Conservation (phyloP, 1,140 invertebrate genomes). For the Myzus persicae region DNA sequence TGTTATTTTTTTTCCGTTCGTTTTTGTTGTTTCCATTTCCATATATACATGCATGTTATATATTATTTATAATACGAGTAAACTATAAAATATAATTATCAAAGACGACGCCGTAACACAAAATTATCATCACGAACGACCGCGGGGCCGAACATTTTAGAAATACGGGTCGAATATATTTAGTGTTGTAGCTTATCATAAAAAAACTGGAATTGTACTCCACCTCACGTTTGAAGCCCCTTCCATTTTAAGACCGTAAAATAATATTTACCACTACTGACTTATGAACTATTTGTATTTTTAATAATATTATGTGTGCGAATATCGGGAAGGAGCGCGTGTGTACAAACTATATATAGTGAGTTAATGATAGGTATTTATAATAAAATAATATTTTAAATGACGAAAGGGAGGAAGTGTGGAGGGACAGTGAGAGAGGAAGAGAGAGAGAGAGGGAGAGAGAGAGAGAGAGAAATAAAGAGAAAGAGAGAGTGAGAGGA, state of each 20-base stretch:
- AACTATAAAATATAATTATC: background rate
- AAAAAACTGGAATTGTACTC: constrained; percentile 22
- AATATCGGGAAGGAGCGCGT: background rate
- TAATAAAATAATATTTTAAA: background rate
- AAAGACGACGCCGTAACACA: background rate
- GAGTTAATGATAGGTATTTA: constrained; percentile 12
- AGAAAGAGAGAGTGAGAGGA: background rate
- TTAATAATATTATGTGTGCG: background rate
- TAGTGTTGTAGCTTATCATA: background rate
- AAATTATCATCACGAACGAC: constrained; percentile 40
- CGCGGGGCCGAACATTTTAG: constrained; percentile 10
- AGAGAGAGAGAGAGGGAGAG: background rate
- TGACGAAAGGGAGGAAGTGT: background rate
- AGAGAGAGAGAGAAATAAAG: background rate
- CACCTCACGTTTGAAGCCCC: background rate
- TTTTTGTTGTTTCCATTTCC: background rate
- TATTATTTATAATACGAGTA: background rate
- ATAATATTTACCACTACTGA: background rate
- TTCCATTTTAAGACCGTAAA: background rate
- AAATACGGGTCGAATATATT: background rate
- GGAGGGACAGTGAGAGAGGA: background rate
- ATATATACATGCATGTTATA: background rate
- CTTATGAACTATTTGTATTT: background rate
- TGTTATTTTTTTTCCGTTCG: background rate
- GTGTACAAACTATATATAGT: background rate